Conservation (phyloP, 1,140 invertebrate genomes). For the Halesus radiatus region DNA sequence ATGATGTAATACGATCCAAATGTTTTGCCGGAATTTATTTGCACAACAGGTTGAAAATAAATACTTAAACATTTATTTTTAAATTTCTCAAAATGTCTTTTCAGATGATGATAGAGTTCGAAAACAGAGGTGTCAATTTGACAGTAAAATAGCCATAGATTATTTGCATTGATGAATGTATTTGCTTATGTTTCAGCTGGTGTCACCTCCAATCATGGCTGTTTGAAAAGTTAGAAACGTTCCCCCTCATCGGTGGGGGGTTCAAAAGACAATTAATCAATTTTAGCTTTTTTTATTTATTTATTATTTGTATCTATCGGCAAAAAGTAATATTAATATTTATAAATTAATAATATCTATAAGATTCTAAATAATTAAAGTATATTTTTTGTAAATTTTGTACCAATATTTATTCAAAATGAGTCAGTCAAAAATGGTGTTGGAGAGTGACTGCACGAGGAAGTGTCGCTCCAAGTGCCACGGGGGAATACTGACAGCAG, state of each 20-base stretch:
- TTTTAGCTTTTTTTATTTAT: background rate
- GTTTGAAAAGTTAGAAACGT: conserved; percentile 58
- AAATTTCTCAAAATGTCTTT: too few species aligned
- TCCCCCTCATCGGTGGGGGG: conserved; percentile 48
- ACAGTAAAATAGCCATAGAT: background rate
- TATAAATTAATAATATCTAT: too few species aligned
- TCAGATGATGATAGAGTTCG: too few species aligned
- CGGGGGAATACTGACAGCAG: conserved; percentile 72
- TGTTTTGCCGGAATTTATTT: too few species aligned
- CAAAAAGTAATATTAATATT: too few species aligned
- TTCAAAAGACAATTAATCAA: conserved; percentile 28
- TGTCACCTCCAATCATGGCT: conserved; percentile 62
- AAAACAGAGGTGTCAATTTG: too few species aligned
- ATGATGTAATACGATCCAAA: conserved; percentile 45
- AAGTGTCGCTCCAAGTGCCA: conserved; percentile 75
- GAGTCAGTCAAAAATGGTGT: conserved; percentile 61
- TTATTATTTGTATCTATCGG: too few species aligned
- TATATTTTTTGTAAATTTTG: background rate
- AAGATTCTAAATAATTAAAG: too few species aligned
- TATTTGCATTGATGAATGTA: background rate
- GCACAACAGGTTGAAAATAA: conserved; percentile 10
- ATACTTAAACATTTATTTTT: background rate
- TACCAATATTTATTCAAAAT: conserved; percentile 56
- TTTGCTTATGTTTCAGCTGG: conserved; percentile 62
- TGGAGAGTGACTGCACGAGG: conserved; percentile 66